A percentile compares a stretch with the other conserved stretches of the same genome.
Evolutionary conservation across 2,888 invertebrate genomes (phyloP).

Genomic region (Augiades crinisus): DNA sequence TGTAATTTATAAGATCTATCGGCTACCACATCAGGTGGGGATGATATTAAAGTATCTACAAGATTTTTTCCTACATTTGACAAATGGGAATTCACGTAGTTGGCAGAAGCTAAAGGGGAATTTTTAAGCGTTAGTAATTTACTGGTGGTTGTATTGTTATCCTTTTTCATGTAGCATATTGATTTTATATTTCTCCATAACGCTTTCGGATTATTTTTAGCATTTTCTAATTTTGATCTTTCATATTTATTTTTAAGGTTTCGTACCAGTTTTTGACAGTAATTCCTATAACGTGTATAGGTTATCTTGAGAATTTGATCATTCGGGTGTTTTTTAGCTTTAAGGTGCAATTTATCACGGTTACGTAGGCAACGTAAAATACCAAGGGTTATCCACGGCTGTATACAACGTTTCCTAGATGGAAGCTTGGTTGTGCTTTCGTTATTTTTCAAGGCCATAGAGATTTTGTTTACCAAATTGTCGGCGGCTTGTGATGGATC

Average conservation of each 20-base stretch:
- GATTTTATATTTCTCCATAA: slow-evolving; percentile 8
- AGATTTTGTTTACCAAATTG: slow-evolving; percentile 3
- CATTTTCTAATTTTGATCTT: neutral
- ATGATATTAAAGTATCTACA: neutral
- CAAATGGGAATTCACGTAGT: slow-evolving; percentile 3
- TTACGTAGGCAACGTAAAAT: slow-evolving; percentile 24
- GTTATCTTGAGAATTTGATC: neutral
- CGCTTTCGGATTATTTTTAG: slow-evolving; percentile 4
- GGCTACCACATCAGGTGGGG: neutral
- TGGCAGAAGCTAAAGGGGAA: slow-evolving; percentile 3
- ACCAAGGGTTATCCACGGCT: slow-evolving; percentile 26
- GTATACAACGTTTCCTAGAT: slow-evolving; percentile 10
- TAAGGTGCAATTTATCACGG: slow-evolving; percentile 19
- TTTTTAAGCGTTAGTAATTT: neutral
- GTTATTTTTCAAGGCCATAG: slow-evolving; percentile 7
- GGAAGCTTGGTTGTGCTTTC: slow-evolving; percentile 3
- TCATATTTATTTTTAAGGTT: slow-evolving; percentile 11
- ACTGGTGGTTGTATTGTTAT: neutral
- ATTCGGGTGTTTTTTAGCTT: slow-evolving; percentile 12
- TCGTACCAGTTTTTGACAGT: neutral
- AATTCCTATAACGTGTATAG: slow-evolving; percentile 10
- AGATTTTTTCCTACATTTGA: slow-evolving; percentile 9
- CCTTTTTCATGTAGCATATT: slow-evolving; percentile 1
- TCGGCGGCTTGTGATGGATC: slow-evolving; percentile 19
- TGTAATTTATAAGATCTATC: neutral